Evolutionary conservation across 2,113 vertebrate species (phyloP), one percentile per base, ranked within the genome.

Genomic region (Cyrtonyx montezumae): DNA sequence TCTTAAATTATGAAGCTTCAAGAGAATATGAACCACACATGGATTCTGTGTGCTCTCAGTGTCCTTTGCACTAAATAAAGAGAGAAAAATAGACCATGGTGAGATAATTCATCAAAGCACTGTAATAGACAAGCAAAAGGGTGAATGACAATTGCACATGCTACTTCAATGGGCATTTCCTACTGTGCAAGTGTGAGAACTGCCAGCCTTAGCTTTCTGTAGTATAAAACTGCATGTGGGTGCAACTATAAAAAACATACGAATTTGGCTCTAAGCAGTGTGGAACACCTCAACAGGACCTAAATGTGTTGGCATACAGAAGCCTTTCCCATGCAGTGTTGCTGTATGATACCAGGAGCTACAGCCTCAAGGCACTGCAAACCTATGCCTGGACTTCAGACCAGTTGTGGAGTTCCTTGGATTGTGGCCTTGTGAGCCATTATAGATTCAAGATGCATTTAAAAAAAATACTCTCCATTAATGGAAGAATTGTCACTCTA

Each of bases 231-330:
- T 36, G 6, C 18, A 8, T 37, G 58, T 40, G 20, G 55, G 12
- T 71, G 34, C 65, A 87, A 12, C n/a, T 91, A 51, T 17, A 56
- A 21, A 56, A 89, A 76, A 82, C 17, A 11, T 5, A 66, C n/a
- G 63, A 22, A 49, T 91, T 94, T 94, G 87, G n/a, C 78, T 73
- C 32, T 14, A 8, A 26, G 61, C 74, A 34, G 14, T 0, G 2
- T 45, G 63, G 42, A 84, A 53, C 11, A 25, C 16, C 48, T 92
- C 55, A 62, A 67, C 70, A 58, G 82, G 81, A 94, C 65, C 79
- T 87, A 71, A 45, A 79, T 85, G 30, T 79, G 20, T 6, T 84
- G 84, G 81, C 87, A 65, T 43, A 87, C 43, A 22, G 74, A n/a
- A n/a, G n/a, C n/a, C n/a, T n/a, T n/a, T n/a, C n/a, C n/a, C n/a